Percentiles rank a stretch among this genome's conserved stretches.
Conservation (phyloP, 2,113 vertebrate genomes). For the Psittacus erithacus region DNA sequence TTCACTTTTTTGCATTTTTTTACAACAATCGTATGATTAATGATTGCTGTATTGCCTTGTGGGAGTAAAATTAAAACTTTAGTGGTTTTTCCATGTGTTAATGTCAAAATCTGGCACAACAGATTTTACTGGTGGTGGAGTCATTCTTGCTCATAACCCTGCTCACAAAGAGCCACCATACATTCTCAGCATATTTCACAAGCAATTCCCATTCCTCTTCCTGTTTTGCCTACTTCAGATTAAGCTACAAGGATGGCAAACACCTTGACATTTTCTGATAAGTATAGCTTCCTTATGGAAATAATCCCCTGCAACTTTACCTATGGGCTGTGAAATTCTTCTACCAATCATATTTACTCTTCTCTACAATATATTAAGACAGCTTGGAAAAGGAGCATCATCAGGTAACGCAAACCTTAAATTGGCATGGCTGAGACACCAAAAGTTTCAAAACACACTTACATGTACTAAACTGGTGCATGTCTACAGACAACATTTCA, state of each 20-base stretch:
- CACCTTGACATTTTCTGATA: neutral
- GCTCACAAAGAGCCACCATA: neutral
- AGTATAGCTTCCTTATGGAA: neutral
- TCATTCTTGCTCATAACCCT: neutral
- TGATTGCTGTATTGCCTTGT: neutral
- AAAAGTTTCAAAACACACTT: neutral
- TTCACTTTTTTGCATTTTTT: neutral
- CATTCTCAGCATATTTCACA: neutral
- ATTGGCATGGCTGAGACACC: neutral
- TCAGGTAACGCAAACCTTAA: neutral
- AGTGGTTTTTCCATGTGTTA: neutral
- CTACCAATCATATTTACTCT: neutral
- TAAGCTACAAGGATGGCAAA: neutral
- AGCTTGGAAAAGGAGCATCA: neutral
- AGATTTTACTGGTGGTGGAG: neutral
- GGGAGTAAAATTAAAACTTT: neutral
- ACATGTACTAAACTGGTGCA: neutral
- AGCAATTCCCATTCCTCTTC: neutral
- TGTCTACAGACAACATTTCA: neutral
- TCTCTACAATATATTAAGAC: neutral
- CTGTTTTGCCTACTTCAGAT: neutral
- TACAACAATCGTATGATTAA: neutral
- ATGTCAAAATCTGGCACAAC: neutral
- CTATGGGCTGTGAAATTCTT: neutral
- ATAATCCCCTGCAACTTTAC: neutral